Conservation (phyloP, 2,797 vertebrate species). For the Labroides dimidiatus region DNA sequence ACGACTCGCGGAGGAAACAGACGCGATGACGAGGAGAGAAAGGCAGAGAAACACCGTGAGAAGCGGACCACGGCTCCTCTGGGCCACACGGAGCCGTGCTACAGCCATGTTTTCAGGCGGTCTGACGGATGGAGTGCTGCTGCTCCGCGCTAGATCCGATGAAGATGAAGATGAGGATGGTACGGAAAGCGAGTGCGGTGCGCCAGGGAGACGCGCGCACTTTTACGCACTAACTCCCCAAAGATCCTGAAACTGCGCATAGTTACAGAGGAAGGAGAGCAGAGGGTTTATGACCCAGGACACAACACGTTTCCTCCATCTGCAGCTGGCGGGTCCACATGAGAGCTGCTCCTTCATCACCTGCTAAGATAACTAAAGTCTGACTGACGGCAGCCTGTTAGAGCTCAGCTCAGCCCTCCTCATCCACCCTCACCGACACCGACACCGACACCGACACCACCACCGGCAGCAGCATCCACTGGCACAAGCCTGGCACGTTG, state of each 20-base stretch:
- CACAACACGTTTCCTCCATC: neutral
- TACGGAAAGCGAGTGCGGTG: conserved; percentile 23
- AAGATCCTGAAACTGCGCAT: conserved; percentile 38
- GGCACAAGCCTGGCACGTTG: neutral
- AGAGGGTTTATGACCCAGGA: neutral
- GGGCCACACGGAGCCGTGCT: conserved; percentile 14
- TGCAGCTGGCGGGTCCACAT: accelerated
- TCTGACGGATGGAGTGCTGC: conserved; percentile 1
- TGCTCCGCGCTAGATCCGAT: conserved; percentile 37
- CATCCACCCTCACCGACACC: no score
- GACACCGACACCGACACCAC: no score
- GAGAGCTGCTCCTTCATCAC: neutral
- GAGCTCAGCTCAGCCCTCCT: no score
- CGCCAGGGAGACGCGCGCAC: conserved; percentile 39
- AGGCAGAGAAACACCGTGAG: neutral
- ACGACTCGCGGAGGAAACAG: conserved; percentile 26
- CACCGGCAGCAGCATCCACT: neutral
- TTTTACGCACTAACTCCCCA: conserved; percentile 52
- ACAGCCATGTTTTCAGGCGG: conserved; percentile 54
- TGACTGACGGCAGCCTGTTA: neutral
- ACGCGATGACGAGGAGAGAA: conserved; percentile 31
- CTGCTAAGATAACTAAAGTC: neutral
- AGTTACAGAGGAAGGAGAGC: neutral
- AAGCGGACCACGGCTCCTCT: neutral
- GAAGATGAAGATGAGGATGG: conserved; percentile 41